Evolutionary conservation across 2,888 invertebrate genomes (phyloP).

Genomic region (Trilocha varians): DNA sequence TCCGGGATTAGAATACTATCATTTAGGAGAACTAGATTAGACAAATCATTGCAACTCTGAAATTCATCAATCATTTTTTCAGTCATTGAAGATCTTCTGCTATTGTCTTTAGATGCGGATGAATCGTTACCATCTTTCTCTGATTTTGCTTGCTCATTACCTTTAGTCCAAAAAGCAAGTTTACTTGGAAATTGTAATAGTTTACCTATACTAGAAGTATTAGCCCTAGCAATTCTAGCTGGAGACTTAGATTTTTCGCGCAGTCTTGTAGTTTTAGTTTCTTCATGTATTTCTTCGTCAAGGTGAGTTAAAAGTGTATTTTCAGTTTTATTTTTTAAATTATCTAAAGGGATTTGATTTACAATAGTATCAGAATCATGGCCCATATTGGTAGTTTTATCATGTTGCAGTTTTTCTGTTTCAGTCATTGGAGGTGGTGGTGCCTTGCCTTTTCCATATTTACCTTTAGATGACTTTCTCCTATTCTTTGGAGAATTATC

Average conservation of each 20-base stretch:
- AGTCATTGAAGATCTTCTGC: slow-evolving; percentile 45
- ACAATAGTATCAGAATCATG: too few species aligned
- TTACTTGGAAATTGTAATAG: slow-evolving; percentile 71
- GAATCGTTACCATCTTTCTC: slow-evolving; percentile 26
- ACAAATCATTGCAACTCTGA: slow-evolving; percentile 38
- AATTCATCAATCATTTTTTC: slow-evolving; percentile 38
- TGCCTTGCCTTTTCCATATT: slow-evolving; percentile 64
- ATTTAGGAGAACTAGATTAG: slow-evolving; percentile 12
- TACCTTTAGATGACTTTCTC: slow-evolving; percentile 52
- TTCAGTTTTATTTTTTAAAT: slow-evolving; percentile 5
- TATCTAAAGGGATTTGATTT: slow-evolving; percentile 3
- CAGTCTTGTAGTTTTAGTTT: slow-evolving; percentile 39
- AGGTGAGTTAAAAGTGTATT: slow-evolving; percentile 9
- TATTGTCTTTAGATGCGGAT: slow-evolving; percentile 40
- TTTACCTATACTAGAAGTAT: slow-evolving; percentile 48
- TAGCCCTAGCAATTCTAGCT: slow-evolving; percentile 34
- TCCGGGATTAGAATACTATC: slow-evolving; percentile 12
- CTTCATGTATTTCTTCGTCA: slow-evolving; percentile 45
- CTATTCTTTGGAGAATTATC: slow-evolving; percentile 54
- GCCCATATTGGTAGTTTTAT: slow-evolving; percentile 12
- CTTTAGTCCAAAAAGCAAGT: slow-evolving; percentile 71
- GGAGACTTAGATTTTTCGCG: slow-evolving; percentile 56
- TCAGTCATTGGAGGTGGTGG: slow-evolving; percentile 42
- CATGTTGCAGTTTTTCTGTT: slow-evolving; percentile 12
- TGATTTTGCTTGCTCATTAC: slow-evolving; percentile 43